phyloP scores from a whole-genome alignment of 2,797 vertebrate genomes.

The Adrianichthys oophorus region DNA sequence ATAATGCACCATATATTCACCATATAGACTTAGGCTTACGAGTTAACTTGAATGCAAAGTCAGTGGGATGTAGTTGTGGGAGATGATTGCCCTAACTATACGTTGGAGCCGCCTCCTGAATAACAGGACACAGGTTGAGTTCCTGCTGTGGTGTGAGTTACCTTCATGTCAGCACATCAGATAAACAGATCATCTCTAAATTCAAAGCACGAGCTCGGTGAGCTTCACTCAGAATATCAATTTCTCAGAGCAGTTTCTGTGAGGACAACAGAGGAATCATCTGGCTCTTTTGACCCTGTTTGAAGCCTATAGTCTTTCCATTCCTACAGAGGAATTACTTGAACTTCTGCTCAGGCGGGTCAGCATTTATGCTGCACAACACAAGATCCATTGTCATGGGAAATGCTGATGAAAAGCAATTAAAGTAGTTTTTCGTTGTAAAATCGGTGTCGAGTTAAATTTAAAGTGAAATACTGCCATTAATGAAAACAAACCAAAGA shows the following conservation, averaged over 20 bases:
- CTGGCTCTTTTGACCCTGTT: constrained; percentile 34
- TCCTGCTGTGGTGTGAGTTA: constrained; percentile 58
- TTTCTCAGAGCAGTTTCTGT: constrained; percentile 37
- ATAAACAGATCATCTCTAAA: constrained; percentile 64
- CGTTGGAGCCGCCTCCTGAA: constrained; percentile 17
- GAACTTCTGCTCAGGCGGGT: constrained; percentile 29
- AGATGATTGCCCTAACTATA: constrained; percentile 14
- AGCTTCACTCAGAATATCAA: constrained; percentile 48
- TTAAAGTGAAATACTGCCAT: no score
- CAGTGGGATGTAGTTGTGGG: constrained; percentile 25
- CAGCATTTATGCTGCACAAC: constrained; percentile 29
- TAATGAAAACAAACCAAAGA: no score
- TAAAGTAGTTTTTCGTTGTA: neutral
- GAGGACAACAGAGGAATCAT: constrained; percentile 42
- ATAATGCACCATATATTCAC: constrained; percentile 33
- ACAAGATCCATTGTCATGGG: constrained; percentile 2
- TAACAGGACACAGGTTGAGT: constrained; percentile 32
- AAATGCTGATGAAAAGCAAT: constrained; percentile 3
- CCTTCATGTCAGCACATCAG: constrained; percentile 41
- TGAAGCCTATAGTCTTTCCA: constrained; percentile 35
- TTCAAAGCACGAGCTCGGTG: constrained; percentile 57
- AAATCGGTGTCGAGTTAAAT: neutral
- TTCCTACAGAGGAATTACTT: constrained; percentile 36
- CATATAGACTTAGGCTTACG: constrained; percentile 36
- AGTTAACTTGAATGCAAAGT: constrained; percentile 40